Base-by-base conservation (phyloP, 2,797 vertebrate genomes). In the Melanotaenia boesemani region DNA sequence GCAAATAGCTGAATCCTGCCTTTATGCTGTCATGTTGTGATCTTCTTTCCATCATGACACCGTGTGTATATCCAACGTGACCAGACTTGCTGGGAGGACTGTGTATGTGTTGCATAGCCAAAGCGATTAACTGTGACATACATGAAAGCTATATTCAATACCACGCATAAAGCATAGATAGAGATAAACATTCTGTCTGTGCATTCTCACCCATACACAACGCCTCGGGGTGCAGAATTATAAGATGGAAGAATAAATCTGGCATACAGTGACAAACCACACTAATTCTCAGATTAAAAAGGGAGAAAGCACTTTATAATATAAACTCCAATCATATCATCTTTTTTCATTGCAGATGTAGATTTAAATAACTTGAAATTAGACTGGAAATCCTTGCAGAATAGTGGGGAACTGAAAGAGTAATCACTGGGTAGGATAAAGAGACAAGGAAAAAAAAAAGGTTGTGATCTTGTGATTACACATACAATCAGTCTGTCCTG, bases 21-120 rank as follows among this genome's bases (percentile, higher is more conserved):
- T 81, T 77, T 60, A 60, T 70, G 62, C 72, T 68, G 82, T 70
- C 72, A 65, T 75, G 85, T 84, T 83, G 76, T 69, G 79, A 79
- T 67, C 60, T 59, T 69, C 74, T 70, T 73, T 79, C 76, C 82
- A 77, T 82, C 66, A 80, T 28, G 15, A 59, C 34, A 59, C 61
- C 6, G 67, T 6, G 58, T 36, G 77, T 68, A 66, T 48, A 32
- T 65, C 63, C 70, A 60, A 81, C 64, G 10, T 76, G 83, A 83
- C 48, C 82, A 71, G 65, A 60, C 18, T 65, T 1, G 56, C 61
- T 50, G 36, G 28, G 18, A 46, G 16, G 57, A 15, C 4, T 37
- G 9, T 34, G 48, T 2, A 18, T 74, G 67, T 54, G 52, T 52
- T 61, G 22, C 28, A 54, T 18, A 8, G 70, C 71, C 55, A 67